Conservation (phyloP, 2,113 vertebrate genomes). For the Tachysurus fulvidraco region DNA sequence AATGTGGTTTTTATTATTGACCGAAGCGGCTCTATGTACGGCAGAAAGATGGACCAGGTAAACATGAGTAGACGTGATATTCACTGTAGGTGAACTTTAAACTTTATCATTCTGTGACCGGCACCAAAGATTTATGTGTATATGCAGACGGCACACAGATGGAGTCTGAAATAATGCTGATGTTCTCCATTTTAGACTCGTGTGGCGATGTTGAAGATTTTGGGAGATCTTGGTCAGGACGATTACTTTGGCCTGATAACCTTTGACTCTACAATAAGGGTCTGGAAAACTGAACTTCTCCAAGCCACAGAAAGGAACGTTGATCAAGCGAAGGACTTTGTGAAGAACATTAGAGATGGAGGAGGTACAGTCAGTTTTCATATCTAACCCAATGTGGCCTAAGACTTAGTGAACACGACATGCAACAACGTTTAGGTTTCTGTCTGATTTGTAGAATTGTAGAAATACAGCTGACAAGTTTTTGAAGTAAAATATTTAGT, state of each 20-base stretch:
- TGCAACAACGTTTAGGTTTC: not conserved
- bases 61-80: not conserved
- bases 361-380: conserved; percentile 68
- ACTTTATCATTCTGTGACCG: too few species aligned
- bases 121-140: not conserved
- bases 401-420: not conserved
- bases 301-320: conserved; percentile 78
- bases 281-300: conserved; percentile 81
- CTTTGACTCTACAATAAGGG: conserved; percentile 69
- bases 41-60: conserved; percentile 85
- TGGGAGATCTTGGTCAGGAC: conserved; percentile 78
- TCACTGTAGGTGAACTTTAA: not conserved
- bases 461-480: not conserved
- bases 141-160: not conserved
- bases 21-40: conserved; percentile 85
- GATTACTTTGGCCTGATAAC: conserved; percentile 86
- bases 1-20: conserved; percentile 91
- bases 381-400: not conserved
- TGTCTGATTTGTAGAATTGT: not conserved
- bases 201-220: conserved; percentile 81
- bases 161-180: not conserved
- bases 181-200: conserved; percentile 75
- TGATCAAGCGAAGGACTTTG: conserved; percentile 77
- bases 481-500: not conserved
- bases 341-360: conserved; percentile 48